phyloP scores from a whole-genome alignment of 2,797 vertebrate genomes.

The Cercopithecus mitis region DNA sequence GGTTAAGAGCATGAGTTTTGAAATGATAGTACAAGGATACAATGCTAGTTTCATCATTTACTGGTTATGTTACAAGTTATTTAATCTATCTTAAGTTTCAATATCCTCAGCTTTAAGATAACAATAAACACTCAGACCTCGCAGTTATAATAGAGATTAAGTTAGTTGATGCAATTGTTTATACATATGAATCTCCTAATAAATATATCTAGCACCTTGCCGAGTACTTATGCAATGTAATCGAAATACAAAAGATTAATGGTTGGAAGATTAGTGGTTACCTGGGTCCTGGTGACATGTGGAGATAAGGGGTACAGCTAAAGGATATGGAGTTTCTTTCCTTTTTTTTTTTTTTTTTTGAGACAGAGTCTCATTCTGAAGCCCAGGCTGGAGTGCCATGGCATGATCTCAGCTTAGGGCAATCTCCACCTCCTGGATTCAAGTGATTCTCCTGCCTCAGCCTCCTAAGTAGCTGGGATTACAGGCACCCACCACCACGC shows the following conservation, averaged over 20 bases:
- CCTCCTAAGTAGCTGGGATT: too few species aligned
- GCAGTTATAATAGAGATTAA: neutral
- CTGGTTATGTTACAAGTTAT: neutral
- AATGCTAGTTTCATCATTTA: neutral
- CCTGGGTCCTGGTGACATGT: neutral
- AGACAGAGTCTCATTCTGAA: too few species aligned
- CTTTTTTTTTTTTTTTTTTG: neutral
- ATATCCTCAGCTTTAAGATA: neutral
- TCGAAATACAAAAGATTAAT: constrained; percentile 4
- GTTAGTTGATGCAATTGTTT: neutral
- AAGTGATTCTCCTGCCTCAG: too few species aligned
- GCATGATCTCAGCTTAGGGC: too few species aligned
- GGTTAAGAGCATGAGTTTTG: neutral
- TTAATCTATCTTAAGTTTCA: neutral
- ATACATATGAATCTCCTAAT: neutral
- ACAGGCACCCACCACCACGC: too few species aligned
- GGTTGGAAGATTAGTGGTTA: neutral
- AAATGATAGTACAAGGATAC: neutral
- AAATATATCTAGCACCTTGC: neutral
- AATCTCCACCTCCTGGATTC: too few species aligned
- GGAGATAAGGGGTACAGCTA: neutral
- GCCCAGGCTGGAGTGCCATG: too few species aligned
- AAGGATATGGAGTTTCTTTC: neutral
- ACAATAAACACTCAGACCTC: neutral
- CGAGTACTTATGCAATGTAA: neutral